Conservation (phyloP, 2,113 vertebrate species). For the Peromyscus polionotus region DNA sequence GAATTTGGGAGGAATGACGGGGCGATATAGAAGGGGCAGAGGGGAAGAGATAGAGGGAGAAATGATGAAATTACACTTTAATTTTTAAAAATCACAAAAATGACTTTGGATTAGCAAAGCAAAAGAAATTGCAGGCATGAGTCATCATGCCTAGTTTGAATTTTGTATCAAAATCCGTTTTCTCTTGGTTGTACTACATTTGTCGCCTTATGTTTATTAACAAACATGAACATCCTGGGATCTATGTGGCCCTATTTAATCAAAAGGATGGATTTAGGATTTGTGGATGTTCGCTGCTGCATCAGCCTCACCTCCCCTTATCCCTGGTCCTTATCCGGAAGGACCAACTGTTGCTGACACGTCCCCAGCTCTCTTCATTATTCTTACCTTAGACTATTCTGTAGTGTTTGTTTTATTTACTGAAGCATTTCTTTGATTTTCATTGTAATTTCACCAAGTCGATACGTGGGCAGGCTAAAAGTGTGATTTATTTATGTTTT, state of each 20-base stretch:
- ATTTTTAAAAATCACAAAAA: not conserved
- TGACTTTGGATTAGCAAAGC: not conserved
- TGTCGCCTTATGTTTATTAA: not conserved
- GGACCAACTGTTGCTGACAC: not conserved
- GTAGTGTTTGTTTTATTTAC: not conserved
- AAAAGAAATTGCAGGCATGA: not conserved
- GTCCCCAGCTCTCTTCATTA: not conserved
- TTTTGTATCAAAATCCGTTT: not conserved
- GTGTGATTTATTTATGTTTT: not conserved
- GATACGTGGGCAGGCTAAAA: not conserved
- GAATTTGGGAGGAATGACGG: not conserved
- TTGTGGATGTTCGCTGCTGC: not conserved
- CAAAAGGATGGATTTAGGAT: not conserved
- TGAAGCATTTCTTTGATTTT: slow-evolving; percentile 21
- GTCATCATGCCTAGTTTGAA: no score
- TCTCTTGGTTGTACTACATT: not conserved
- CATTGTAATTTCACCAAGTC: not conserved
- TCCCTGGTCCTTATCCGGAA: not conserved
- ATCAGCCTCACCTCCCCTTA: not conserved
- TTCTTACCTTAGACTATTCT: slow-evolving; percentile 22
- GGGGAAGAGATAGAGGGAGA: not conserved
- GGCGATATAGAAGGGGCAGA: not conserved
- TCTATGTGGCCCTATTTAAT: not conserved
- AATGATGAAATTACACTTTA: not conserved
- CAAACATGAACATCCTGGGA: not conserved